phyloP scores from a whole-genome alignment of 2,888 invertebrate genomes.

The Drosophila macrospina region DNA sequence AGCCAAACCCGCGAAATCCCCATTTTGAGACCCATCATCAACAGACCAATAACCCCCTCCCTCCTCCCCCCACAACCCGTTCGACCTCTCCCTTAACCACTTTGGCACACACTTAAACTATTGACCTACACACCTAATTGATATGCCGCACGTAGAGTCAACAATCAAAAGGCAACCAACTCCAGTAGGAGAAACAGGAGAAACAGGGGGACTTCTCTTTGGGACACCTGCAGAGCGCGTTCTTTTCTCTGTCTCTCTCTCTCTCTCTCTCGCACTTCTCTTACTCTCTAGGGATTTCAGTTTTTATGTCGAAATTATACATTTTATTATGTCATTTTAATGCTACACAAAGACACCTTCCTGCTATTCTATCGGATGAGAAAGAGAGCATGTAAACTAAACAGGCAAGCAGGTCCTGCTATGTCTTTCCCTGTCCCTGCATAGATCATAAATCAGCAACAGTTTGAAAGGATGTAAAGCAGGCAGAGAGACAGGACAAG shows the following conservation, averaged over 20 bases:
- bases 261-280: conserved; percentile 32
- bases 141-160: conserved; percentile 66
- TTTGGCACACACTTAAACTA: conserved; percentile 55
- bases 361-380: background rate
- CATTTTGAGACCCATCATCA: conserved; percentile 14
- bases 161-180: conserved; percentile 53
- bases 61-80: no score
- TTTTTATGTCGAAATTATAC: conserved; percentile 77
- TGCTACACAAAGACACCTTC: conserved; percentile 38
- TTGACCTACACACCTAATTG: conserved; percentile 74
- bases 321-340: conserved; percentile 76
- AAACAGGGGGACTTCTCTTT: background rate
- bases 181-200: background rate
- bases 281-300: conserved; percentile 64
- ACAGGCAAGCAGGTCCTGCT: conserved; percentile 37
- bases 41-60: conserved; percentile 11
- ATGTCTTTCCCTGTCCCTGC: background rate
- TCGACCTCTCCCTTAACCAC: background rate
- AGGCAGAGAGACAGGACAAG: conserved; percentile 20
- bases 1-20: conserved; percentile 23
- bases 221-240: background rate
- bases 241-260: background rate
- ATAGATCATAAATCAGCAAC: conserved; percentile 69
- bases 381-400: conserved; percentile 57
- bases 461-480: conserved; percentile 51